Evolutionary conservation across 2,888 invertebrate species (phyloP).

Genomic region (Apeira syringaria): DNA sequence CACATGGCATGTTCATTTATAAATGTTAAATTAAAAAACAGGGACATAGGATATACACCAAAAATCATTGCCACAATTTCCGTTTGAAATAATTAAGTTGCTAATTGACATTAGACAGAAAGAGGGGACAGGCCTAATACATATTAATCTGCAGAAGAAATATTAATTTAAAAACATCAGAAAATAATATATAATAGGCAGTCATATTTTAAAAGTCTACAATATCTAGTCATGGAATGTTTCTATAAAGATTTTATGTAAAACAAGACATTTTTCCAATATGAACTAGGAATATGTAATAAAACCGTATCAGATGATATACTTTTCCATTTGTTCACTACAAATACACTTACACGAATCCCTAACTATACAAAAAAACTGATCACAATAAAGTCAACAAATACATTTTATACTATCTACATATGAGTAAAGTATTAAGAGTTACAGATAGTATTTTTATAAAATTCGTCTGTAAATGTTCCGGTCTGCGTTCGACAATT

Average conservation of each 20-base stretch:
- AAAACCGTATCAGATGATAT: neutral
- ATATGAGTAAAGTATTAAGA: neutral
- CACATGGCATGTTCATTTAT: no score
- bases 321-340: neutral
- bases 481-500: no score
- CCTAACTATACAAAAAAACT: neutral
- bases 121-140: constrained; percentile 1
- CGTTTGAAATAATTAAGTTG: no score
- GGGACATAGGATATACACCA: no score
- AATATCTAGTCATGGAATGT: constrained; percentile 19
- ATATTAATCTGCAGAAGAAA: constrained; percentile 3
- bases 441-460: neutral
- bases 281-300: neutral
- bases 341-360: no score
- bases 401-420: neutral
- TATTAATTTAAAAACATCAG: neutral
- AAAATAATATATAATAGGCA: constrained; percentile 11
- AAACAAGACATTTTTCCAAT: neutral
- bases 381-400: no score
- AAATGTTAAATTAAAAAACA: no score
- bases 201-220: constrained; percentile 5
- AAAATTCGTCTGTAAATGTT: neutral
- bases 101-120: no score
- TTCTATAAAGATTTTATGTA: neutral
- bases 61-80: no score